Evolutionary conservation across 2,797 vertebrate genomes (phyloP).

Genomic region (Cottoperca gobio): DNA sequence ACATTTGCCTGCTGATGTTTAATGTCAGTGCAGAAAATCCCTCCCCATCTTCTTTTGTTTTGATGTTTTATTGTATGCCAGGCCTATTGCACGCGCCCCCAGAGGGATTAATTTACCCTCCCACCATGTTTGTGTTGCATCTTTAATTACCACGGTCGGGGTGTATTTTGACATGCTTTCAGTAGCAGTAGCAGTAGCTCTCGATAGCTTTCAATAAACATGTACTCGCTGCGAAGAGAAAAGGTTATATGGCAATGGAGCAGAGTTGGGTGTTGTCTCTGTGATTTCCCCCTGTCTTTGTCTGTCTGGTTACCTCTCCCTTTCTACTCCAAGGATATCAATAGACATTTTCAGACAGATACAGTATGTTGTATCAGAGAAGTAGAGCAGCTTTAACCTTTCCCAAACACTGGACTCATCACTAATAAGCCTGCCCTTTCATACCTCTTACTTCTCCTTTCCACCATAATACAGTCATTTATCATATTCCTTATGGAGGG

Average conservation of each 20-base stretch:
- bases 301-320: constrained; percentile 43
- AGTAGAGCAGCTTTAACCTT: constrained; percentile 52
- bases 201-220: constrained; percentile 62
- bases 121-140: constrained; percentile 59
- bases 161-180: constrained; percentile 63
- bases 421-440: constrained; percentile 37
- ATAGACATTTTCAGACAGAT: constrained; percentile 37
- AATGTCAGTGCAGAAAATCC: constrained; percentile 63
- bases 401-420: constrained; percentile 27
- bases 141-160: constrained; percentile 67
- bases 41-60: constrained; percentile 60
- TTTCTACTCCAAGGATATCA: constrained; percentile 20
- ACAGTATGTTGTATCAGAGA: constrained; percentile 31
- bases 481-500: not conserved
- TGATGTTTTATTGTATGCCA: constrained; percentile 59
- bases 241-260: constrained; percentile 67
- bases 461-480: not conserved
- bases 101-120: constrained; percentile 70
- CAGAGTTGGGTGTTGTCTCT: constrained; percentile 21
- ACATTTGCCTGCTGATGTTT: constrained; percentile 73
- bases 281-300: constrained; percentile 8
- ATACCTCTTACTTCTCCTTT: not conserved
- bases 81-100: constrained; percentile 30
- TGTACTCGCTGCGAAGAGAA: constrained; percentile 43
- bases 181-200: constrained; percentile 36